Evolutionary conservation across 2,113 vertebrate genomes (phyloP), one percentile per base, ranked within the genome.

Genomic region (Laticauda laticaudata): DNA sequence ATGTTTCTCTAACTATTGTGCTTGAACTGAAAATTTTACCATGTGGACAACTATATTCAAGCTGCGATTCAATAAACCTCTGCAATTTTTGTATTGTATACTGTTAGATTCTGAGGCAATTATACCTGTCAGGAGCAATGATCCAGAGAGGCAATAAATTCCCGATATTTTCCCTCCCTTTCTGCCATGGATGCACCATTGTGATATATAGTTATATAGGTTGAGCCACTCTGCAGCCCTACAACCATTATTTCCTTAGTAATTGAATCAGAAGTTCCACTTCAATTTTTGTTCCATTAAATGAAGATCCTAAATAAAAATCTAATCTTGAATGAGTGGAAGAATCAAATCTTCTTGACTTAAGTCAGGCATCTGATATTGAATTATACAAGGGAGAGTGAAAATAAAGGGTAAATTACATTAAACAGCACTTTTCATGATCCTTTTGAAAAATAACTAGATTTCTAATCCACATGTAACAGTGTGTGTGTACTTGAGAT

Each of bases 361-460:
- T 90, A 87, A 87, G 43, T 87, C 81, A 92, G 56, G 45, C 51
- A 75, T 48, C 64, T 87, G 56, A 34, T 90, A 51, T 45, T 64
- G 69, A 90, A 94, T 90, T 90, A 90, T 90, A 90, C 23, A 75
- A 56, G 26, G 81, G 59, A 90, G 57, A 90, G 57, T 90, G 59
- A 90, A 92, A 92, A 75, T 86, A 92, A 94, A 92, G 55, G 81
- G 24, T 87, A 87, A 75, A 87, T 92, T 94, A 90, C 89, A 92
- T 94, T 92, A 75, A 75, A 61, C 57, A 69, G 53, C 21, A 56
- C 20, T 92, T 89, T 94, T 92, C 39, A 75, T 14, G 59, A 57
- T 87, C 90, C 81, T 94, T 55, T n/a, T 90, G 91, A 92, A 87
- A 92, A 86, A 69, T 69, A 89, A 87, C 88, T 92, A 87, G 57